Evolutionary conservation across 2,113 vertebrate species (phyloP).

Genomic region (Nibea coibor): DNA sequence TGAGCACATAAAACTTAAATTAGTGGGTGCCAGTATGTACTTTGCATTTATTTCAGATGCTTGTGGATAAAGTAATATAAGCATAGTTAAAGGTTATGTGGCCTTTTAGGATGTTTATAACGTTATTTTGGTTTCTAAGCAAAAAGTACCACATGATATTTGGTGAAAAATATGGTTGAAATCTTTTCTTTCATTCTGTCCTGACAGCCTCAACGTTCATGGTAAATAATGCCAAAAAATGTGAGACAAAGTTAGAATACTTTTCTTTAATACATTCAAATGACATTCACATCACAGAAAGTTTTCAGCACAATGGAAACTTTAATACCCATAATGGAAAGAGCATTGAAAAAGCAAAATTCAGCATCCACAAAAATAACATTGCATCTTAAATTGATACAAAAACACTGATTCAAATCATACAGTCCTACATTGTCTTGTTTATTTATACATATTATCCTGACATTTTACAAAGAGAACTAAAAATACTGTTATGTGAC

Average conservation of each 20-base stretch:
- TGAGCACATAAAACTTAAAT: too few relatives aligned
- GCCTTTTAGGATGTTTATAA: background rate
- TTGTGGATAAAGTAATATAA: background rate
- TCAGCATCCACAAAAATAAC: slow-evolving; percentile 12
- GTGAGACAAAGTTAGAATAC: background rate
- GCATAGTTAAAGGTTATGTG: background rate
- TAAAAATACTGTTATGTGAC: background rate
- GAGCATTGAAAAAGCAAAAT: slow-evolving; percentile 23
- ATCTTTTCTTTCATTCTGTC: background rate
- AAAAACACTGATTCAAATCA: background rate
- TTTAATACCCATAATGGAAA: background rate
- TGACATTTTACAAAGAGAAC: background rate
- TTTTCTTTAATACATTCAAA: slow-evolving; percentile 25
- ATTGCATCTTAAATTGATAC: background rate
- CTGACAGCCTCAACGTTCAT: too few relatives aligned
- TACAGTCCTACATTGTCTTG: too few relatives aligned
- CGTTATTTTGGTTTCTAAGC: background rate
- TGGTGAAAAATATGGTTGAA: too few relatives aligned
- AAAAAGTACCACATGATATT: background rate
- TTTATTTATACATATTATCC: background rate
- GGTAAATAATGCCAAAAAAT: background rate
- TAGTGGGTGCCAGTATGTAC: background rate
- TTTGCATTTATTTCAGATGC: background rate
- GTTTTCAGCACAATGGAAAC: background rate
- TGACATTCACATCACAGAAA: background rate